These are phyloP conservation scores for Drosophila pseudoananassae DNA, from an alignment of 1,140 invertebrate genomes.

Conservation along the genomic window DNA sequence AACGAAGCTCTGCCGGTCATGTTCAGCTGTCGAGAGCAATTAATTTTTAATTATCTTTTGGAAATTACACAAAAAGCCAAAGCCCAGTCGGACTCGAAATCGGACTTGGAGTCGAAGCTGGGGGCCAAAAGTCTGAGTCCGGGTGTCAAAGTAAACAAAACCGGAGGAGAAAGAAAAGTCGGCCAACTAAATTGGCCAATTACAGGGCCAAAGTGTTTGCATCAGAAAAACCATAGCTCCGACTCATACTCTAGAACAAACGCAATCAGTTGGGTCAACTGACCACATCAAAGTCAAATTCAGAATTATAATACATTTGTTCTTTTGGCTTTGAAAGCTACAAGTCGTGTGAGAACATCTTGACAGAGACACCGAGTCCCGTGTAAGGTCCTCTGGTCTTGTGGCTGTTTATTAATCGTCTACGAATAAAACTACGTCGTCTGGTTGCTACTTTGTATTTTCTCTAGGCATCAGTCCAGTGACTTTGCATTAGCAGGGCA, in stretches of 20 bases:
- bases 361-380: not conserved
- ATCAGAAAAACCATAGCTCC: conserved; percentile 8
- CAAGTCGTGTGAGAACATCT: not conserved
- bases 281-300: conserved; percentile 7
- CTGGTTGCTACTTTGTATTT: not conserved
- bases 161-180: conserved; percentile 34
- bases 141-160: conserved; percentile 66
- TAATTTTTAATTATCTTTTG: conserved; percentile 79
- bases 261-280: not conserved
- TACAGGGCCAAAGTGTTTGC: conserved; percentile 62
- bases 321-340: not conserved
- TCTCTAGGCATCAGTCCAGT: not conserved
- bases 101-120: conserved; percentile 15
- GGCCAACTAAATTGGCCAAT: conserved; percentile 72
- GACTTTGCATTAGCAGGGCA: conserved; percentile 4
- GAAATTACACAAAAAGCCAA: conserved; percentile 62
- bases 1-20: conserved; percentile 35
- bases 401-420: not conserved
- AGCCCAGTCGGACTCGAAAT: conserved; percentile 9
- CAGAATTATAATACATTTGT: conserved; percentile 10
- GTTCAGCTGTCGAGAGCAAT: conserved; percentile 78
- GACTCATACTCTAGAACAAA: not conserved
- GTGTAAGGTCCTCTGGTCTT: not conserved
- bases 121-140: not conserved
- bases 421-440: not conserved